Conservation (phyloP, 1,140 invertebrate species). For the Drosophila tani region DNA sequence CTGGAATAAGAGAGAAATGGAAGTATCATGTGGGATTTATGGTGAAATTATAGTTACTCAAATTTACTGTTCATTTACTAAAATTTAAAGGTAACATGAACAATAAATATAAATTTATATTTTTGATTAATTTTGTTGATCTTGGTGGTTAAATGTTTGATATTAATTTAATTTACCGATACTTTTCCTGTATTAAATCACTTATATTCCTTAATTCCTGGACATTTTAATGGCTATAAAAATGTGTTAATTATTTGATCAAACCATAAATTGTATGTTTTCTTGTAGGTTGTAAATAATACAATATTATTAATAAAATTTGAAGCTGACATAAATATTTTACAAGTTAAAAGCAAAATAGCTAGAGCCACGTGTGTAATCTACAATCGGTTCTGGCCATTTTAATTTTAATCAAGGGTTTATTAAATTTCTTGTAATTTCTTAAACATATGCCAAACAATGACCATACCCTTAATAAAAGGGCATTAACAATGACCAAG, state of each 20-base stretch:
- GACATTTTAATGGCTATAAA: too few species aligned
- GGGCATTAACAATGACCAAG: conserved; percentile 57
- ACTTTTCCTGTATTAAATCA: too few species aligned
- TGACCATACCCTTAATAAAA: not conserved
- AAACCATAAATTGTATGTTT: too few species aligned
- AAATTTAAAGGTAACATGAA: too few species aligned
- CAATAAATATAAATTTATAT: too few species aligned
- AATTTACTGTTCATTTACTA: not conserved
- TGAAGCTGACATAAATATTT: not conserved
- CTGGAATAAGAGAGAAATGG: not conserved
- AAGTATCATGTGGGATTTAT: not conserved
- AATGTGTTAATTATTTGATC: not conserved
- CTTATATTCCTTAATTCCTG: too few species aligned
- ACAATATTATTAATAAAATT: too few species aligned
- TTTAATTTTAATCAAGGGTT: not conserved
- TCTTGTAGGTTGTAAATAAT: not conserved
- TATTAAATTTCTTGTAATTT: not conserved
- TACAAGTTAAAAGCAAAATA: not conserved
- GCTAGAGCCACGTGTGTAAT: too few species aligned
- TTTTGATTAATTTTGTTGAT: too few species aligned
- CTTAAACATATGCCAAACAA: too few species aligned
- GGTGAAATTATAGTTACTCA: not conserved
- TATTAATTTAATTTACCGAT: too few species aligned
- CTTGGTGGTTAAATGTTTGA: too few species aligned
- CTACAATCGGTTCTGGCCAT: not conserved